phyloP scores from a whole-genome alignment of 1,140 invertebrate genomes.

The Vollenhovia emeryi region DNA sequence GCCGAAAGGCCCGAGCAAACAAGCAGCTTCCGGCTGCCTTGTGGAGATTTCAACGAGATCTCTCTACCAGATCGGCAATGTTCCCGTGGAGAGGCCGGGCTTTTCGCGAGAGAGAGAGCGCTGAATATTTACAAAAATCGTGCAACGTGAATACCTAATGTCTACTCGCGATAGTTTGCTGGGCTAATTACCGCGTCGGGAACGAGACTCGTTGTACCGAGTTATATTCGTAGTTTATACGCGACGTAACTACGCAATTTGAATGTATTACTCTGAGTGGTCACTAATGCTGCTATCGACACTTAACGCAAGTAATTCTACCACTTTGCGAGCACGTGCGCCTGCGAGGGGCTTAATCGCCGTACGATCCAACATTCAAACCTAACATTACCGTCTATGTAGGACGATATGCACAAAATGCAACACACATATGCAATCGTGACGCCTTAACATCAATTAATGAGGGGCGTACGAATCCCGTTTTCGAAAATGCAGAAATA shows the following conservation, averaged over 20 bases:
- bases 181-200: neutral
- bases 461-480: neutral
- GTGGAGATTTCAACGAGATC: neutral
- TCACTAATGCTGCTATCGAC: conserved; percentile 30
- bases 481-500: neutral
- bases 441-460: neutral
- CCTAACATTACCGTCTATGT: neutral
- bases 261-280: conserved; percentile 39
- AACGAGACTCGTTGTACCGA: neutral
- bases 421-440: neutral
- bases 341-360: neutral
- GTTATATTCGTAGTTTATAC: conserved; percentile 34
- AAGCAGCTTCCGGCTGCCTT: neutral
- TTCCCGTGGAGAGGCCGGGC: neutral
- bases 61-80: neutral
- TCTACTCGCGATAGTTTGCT: neutral
- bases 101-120: neutral
- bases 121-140: conserved; percentile 1
- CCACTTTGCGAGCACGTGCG: neutral
- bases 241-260: conserved; percentile 2
- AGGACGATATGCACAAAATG: conserved; percentile 15
- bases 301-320: conserved; percentile 36
- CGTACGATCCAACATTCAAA: neutral
- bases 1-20: too few relatives aligned
- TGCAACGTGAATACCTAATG: neutral